These are phyloP conservation scores for Danionella dracula DNA, from an alignment of 2,797 vertebrate species.

Conservation along the genomic window DNA sequence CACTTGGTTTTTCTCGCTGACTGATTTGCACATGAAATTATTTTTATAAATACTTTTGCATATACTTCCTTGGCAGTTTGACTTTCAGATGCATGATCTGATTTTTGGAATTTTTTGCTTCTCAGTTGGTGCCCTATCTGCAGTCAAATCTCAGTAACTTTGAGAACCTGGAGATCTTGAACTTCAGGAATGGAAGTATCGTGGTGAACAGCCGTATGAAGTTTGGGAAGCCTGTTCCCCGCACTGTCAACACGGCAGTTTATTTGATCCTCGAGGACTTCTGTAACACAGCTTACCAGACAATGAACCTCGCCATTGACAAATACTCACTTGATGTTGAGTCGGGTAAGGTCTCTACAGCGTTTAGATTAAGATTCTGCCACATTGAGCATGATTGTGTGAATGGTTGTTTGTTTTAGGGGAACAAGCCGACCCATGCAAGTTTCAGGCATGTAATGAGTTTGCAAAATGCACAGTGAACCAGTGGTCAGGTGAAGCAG, in stretches of 20 bases:
- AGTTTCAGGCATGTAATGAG: conserved; percentile 93
- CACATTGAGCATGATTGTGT: not conserved
- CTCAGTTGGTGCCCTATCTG: conserved; percentile 89
- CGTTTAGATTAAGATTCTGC: no score
- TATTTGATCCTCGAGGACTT: conserved; percentile 92
- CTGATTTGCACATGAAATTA: no score
- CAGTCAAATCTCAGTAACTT: conserved; percentile 92
- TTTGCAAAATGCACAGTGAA: conserved; percentile 85
- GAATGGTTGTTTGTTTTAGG: conserved; percentile 71
- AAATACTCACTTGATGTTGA: conserved; percentile 92
- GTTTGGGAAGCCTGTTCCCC: conserved; percentile 80
- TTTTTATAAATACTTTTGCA: no score
- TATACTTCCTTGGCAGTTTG: no score
- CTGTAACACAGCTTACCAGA: conserved; percentile 86
- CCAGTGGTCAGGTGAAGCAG: conserved; percentile 82
- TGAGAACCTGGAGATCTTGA: conserved; percentile 91
- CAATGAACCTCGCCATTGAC: conserved; percentile 91
- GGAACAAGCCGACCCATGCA: conserved; percentile 86
- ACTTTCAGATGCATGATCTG: not conserved
- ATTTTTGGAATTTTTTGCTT: conserved; percentile 12
- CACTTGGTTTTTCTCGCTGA: no score
- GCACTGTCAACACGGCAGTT: conserved; percentile 76
- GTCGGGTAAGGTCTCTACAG: conserved; percentile 70
- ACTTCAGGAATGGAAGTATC: conserved; percentile 95
- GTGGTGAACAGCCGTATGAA: conserved; percentile 94